These are phyloP conservation scores for Odocoileus virginianus DNA, from an alignment of 2,113 vertebrate genomes.

Conservation along the genomic window DNA sequence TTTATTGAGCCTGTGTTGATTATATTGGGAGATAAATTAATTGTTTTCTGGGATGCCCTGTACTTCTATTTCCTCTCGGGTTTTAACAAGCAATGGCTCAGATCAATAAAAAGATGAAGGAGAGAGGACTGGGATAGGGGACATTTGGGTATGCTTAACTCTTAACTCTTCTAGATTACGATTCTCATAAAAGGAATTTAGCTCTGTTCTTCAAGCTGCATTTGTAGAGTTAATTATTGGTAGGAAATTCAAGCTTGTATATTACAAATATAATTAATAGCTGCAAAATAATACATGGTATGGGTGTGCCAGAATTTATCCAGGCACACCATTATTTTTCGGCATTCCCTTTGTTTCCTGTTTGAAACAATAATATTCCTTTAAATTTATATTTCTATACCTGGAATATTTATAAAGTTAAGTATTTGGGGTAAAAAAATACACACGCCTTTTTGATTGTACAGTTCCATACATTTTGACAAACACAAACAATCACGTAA, in stretches of 20 bases:
- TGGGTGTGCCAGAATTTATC: rapidly evolving
- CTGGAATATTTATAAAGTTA: background rate
- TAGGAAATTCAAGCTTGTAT: background rate
- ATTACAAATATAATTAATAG: background rate
- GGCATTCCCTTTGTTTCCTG: background rate
- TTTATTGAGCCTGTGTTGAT: background rate
- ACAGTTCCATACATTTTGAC: background rate
- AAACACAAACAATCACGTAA: too few relatives aligned
- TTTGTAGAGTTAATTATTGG: background rate
- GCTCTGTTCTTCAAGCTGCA: background rate
- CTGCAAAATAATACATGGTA: background rate
- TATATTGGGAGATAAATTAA: background rate
- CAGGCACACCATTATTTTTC: background rate
- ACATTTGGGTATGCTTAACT: too few relatives aligned
- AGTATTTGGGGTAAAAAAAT: background rate
- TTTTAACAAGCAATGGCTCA: background rate
- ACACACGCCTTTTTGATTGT: background rate
- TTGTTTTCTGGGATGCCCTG: background rate
- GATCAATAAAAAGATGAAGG: background rate
- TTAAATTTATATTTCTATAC: background rate
- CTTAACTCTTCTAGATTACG: background rate
- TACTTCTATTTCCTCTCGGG: background rate
- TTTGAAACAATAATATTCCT: background rate
- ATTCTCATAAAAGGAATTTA: background rate
- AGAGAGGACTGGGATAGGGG: background rate